Conservation (phyloP, 2,113 vertebrate genomes). For the Engraulis encrasicolus region DNA sequence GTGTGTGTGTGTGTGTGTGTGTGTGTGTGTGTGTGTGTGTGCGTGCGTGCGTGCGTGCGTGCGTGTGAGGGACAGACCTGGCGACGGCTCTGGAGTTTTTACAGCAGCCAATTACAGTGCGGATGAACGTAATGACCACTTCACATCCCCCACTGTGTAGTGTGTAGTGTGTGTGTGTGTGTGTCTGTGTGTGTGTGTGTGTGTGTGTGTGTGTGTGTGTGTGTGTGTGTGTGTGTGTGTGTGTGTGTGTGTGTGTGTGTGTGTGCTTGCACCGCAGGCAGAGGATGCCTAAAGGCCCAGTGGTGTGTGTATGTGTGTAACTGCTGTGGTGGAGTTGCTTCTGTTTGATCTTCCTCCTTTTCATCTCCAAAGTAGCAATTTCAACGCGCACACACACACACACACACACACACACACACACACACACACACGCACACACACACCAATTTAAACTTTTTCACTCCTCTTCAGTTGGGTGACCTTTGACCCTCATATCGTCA, state of each 20-base stretch:
- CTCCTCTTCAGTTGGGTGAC: background rate
- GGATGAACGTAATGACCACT: background rate
- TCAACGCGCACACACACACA: too few relatives aligned
- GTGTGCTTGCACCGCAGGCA: background rate
- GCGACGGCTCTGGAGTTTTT: too few relatives aligned
- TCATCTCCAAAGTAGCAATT: background rate
- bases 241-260: background rate
- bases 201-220: background rate
- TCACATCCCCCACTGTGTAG: conserved; percentile 49
- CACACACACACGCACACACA: too few relatives aligned
- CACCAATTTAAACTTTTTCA: background rate
- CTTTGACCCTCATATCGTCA: background rate
- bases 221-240: background rate
- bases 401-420: too few relatives aligned
- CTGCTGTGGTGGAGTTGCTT: background rate
- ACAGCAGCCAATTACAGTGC: conserved; percentile 33
- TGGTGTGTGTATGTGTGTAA: background rate
- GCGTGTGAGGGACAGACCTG: too few relatives aligned
- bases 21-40: background rate
- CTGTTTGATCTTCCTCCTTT: background rate
- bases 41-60: too few relatives aligned
- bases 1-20: background rate
- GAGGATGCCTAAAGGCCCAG: too few relatives aligned
- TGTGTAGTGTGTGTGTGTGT: conserved; percentile 36
- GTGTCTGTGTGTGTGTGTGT: conserved; percentile 35